A percentile compares a stretch with the other conserved stretches of the same genome.
Evolutionary conservation across 2,888 invertebrate genomes (phyloP).

Genomic region (Salticus scenicus): DNA sequence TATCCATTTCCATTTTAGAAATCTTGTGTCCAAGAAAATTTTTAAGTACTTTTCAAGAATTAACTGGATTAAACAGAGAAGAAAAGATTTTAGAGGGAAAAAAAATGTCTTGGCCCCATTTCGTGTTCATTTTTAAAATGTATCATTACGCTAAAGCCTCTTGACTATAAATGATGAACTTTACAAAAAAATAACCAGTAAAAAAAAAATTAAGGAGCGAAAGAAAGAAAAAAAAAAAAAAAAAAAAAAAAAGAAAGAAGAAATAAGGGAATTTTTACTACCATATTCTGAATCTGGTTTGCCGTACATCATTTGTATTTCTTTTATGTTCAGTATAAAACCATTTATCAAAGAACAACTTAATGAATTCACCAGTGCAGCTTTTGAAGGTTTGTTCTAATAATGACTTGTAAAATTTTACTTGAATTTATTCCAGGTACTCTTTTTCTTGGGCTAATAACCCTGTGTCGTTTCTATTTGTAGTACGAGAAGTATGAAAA

Average conservation of each 20-base stretch:
- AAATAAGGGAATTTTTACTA: neutral
- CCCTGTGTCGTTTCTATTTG: neutral
- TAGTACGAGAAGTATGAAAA: neutral
- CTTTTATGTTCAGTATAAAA: neutral
- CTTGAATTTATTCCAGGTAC: neutral
- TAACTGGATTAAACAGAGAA: neutral
- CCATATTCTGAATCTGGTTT: neutral
- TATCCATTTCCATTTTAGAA: neutral
- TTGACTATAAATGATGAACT: neutral
- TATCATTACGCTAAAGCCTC: neutral
- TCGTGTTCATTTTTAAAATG: neutral
- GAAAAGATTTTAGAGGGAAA: neutral
- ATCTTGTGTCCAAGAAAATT: neutral
- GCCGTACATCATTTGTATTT: neutral
- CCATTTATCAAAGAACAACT: neutral
- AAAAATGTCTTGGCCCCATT: neutral
- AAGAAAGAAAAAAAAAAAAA: neutral
- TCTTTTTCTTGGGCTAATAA: neutral
- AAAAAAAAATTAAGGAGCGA: neutral
- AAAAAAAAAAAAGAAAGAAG: neutral
- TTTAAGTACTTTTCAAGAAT: neutral
- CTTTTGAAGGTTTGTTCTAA: neutral
- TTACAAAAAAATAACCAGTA: neutral
- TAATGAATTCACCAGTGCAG: conserved; percentile 1
- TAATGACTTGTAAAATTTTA: conserved; percentile 6